Percentiles rank a stretch among this genome's conserved stretches.
These are phyloP conservation scores for Clarias batrachus DNA, from an alignment of 2,113 vertebrate species.

Conservation along the genomic window DNA sequence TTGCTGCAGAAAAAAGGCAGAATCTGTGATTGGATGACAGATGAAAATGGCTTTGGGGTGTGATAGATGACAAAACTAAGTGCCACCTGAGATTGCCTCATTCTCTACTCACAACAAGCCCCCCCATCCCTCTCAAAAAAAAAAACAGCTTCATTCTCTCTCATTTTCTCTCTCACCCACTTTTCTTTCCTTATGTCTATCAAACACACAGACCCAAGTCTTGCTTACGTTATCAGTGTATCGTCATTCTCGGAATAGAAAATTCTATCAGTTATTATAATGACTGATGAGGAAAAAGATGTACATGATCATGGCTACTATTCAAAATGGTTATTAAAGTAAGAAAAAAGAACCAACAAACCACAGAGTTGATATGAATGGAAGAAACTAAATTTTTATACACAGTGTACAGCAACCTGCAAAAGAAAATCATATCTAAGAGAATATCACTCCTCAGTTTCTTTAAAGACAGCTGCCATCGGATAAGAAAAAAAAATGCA, in stretches of 20 bases:
- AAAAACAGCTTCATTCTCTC: conserved; percentile 16
- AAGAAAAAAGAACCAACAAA: neutral
- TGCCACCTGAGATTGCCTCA: conserved; percentile 40
- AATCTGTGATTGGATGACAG: conserved; percentile 63
- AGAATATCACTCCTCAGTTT: neutral
- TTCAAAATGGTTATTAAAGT: neutral
- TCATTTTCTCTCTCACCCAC: conserved; percentile 39
- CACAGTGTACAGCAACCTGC: neutral
- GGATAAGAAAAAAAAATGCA: neutral
- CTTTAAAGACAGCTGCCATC: neutral
- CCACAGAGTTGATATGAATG: neutral
- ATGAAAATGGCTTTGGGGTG: conserved; percentile 53
- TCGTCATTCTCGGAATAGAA: neutral
- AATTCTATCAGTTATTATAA: conserved; percentile 7
- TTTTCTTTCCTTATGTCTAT: conserved; percentile 12
- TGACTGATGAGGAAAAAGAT: neutral
- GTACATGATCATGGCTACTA: neutral
- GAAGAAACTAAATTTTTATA: neutral
- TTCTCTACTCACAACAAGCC: conserved; percentile 41
- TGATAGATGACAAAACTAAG: conserved; percentile 48
- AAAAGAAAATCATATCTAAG: neutral
- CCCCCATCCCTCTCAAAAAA: neutral
- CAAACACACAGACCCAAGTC: neutral
- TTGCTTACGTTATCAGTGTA: neutral
- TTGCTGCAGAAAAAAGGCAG: conserved; percentile 42